phyloP scores from a whole-genome alignment of 2,113 vertebrate genomes.

The Pongo pygmaeus region DNA sequence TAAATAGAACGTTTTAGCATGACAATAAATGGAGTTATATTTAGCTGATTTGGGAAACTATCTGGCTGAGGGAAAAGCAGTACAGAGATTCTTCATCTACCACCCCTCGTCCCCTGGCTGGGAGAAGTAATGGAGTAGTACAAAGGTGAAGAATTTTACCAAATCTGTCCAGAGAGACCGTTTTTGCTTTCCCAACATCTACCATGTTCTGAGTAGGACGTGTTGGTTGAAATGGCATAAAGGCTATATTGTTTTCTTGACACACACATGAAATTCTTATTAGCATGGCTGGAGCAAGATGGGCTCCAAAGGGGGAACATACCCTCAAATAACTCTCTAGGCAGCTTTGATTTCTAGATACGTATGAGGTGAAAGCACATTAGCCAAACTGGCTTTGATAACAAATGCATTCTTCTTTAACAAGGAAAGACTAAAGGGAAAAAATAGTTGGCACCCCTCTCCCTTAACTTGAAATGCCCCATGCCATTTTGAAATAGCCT shows the following conservation, averaged over 20 bases:
- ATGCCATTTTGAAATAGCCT: constrained; percentile 73
- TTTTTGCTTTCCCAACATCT: constrained; percentile 80
- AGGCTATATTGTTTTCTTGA: constrained; percentile 79
- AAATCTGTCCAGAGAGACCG: constrained; percentile 75
- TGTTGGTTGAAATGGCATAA: constrained; percentile 72
- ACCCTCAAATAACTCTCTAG: constrained; percentile 79
- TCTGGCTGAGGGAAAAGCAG: constrained; percentile 68
- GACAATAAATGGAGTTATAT: constrained; percentile 87
- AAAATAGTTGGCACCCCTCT: constrained; percentile 66
- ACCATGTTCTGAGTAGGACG: constrained; percentile 75
- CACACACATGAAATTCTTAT: constrained; percentile 76
- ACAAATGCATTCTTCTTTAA: constrained; percentile 77
- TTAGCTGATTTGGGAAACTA: constrained; percentile 84
- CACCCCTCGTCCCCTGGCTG: constrained; percentile 11
- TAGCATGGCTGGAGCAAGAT: constrained; percentile 70
- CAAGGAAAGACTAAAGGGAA: constrained; percentile 62
- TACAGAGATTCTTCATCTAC: constrained; percentile 75
- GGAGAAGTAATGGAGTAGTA: constrained; percentile 71
- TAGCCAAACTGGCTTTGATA: constrained; percentile 82
- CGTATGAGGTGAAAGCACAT: constrained; percentile 82
- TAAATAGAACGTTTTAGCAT: constrained; percentile 90
- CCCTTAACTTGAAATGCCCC: constrained; percentile 70
- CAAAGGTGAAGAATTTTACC: constrained; percentile 78
- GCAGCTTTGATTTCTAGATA: constrained; percentile 87
- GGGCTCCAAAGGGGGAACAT: constrained; percentile 81